Evolutionary conservation across 2,888 invertebrate species (phyloP), one percentile per base, ranked within the genome.

Genomic region (Pristionchus maxplancki): DNA sequence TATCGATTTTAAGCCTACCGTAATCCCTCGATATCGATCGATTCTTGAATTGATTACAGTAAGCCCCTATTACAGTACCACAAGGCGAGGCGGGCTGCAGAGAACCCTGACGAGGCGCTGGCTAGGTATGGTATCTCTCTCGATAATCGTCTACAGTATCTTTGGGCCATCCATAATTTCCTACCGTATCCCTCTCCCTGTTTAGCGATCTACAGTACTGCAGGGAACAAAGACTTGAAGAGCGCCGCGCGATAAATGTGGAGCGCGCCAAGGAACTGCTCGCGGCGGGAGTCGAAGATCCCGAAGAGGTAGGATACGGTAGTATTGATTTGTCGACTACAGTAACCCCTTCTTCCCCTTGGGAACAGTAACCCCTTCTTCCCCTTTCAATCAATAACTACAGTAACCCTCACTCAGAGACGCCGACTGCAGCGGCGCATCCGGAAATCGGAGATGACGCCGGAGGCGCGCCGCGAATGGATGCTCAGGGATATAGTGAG

Each of bases 271-370:
- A 48, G 78, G 28, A 28, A 3, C 78, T 44, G n/a, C 78, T 78
- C 20, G 78, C 24, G n/a, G 78, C 44, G n/a, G 44, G 44, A 48
- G 15, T 48, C 44, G 78, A 78, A 5, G 44, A 78, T 28, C 78
- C 78, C n/a, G 78, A 78, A 78, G 78, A 78, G 78, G 78, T 78
- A 24, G 31, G 64, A 31, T 34, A 40, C 24, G 37, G 31, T 34
- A 34, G 31, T 34, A 64, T 64, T 24, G n/a, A 28, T 64, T 64
- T 64, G 24, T n/a, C 64, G 28, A n/a, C 6, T 64, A n/a, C 64
- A 17, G 64, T 28, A 64, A 28, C 28, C 64, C 64, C 11, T 28
- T 9, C n/a, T 28, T n/a, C n/a, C n/a, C n/a, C n/a, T n/a, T n/a
- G n/a, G n/a, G n/a, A n/a, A n/a, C 64, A 17, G 64, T 28, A 64